phyloP scores from a whole-genome alignment of 2,113 vertebrate genomes.

The Gobiocypris rarus region DNA sequence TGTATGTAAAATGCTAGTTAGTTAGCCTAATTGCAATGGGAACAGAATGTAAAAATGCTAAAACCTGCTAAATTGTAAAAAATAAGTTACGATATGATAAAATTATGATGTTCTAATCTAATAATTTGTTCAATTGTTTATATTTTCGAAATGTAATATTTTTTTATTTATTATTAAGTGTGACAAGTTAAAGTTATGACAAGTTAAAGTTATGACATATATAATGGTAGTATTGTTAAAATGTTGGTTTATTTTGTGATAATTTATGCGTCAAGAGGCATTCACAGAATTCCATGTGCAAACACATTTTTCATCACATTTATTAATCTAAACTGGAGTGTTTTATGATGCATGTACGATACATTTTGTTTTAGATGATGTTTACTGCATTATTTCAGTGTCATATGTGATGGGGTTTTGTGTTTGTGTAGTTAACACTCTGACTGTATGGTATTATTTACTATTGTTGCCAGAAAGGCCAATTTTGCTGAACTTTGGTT shows the following conservation, averaged over 20 bases:
- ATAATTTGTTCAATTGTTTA: neutral
- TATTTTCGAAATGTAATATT: too few species aligned
- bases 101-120: neutral
- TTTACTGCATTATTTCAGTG: neutral
- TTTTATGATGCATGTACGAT: neutral
- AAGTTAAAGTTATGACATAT: too few species aligned
- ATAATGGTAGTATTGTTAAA: too few species aligned
- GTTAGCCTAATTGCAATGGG: neutral
- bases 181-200: too few species aligned
- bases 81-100: too few species aligned
- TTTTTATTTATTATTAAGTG: too few species aligned
- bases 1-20: neutral
- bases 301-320: too few species aligned
- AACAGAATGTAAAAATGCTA: neutral
- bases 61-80: neutral
- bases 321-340: neutral
- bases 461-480: neutral
- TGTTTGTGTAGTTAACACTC: too few species aligned
- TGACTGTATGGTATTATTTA: neutral
- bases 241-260: too few species aligned
- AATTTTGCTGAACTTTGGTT: neutral
- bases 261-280: too few species aligned
- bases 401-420: neutral
- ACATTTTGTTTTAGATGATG: neutral
- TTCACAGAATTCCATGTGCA: too few species aligned